Base-by-base conservation (phyloP, 2,797 vertebrate species). In the Sebastes diaconus region DNA sequence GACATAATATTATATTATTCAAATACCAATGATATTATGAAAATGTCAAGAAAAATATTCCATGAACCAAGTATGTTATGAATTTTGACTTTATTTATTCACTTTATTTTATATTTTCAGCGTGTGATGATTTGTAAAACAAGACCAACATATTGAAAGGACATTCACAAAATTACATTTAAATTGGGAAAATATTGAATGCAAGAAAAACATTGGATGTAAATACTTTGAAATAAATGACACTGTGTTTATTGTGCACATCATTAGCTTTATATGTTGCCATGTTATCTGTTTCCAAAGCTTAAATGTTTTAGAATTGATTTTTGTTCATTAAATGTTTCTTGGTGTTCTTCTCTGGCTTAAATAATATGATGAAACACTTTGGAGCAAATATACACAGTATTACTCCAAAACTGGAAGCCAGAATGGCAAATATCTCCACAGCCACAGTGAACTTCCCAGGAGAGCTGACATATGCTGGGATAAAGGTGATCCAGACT, bases 311-410 rank as follows among this genome's bases (percentile, higher is more conserved):
- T 60, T 76, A 75, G 4, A 2, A n/a, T 8, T 67, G 8, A 24
- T 54, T 77, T 87, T 90, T 94, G 27, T 81, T 83, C 92, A 95
- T 94, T 64, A 95, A 73, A 52, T 87, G 52, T 85, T 94, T 95
- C 79, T 94, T 94, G 0, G 90, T 94, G 67, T 95, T 95, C 6
- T 92, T 94, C 1, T 89, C 89, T 29, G 92, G 93, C 14, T 84
- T 86, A n/a, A 93, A 82, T 24, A 95, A 75, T 70, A 95, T 94
- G 1, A 95, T 91, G 25, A 85, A 94, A 84, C 93, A 94, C 39
- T 94, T 95, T 42, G 92, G 93, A 24, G 22, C 22, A 24, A 24
- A 24, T 1, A 24, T 24, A 24, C 22, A 24, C 2, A 24, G 22
- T 24, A 24, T 1, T 2, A 24, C 1, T 24, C 22, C 22, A 24